phyloP scores from a whole-genome alignment of 2,113 vertebrate species.

The Plecotus auritus region DNA sequence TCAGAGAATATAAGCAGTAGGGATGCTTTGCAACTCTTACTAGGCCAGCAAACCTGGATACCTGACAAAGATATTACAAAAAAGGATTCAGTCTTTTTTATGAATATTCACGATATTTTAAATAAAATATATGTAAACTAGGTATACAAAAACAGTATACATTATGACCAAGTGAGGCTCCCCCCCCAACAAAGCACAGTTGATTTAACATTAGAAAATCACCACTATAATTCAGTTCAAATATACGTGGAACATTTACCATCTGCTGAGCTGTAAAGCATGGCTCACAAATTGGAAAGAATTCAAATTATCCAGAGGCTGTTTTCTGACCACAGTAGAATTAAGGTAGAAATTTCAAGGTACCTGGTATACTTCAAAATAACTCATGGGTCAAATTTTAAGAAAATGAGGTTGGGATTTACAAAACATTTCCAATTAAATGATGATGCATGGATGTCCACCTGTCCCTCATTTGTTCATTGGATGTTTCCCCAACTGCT shows the following conservation, averaged over 20 bases:
- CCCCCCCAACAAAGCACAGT: not conserved
- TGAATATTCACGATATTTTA: not conserved
- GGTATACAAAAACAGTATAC: not conserved
- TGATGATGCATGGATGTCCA: not conserved
- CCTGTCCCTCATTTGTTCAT: not conserved
- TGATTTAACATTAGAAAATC: not conserved
- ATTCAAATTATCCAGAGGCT: not conserved
- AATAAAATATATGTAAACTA: not conserved
- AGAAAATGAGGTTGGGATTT: not conserved
- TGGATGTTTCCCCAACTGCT: not conserved
- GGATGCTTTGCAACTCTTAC: not conserved
- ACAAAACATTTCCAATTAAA: not conserved
- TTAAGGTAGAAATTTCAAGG: not conserved
- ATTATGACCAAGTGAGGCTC: not conserved
- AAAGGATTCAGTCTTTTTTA: not conserved
- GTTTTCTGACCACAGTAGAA: not conserved
- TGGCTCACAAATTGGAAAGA: not conserved
- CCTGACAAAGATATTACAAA: not conserved
- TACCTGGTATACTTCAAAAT: not conserved
- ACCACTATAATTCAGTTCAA: not conserved
- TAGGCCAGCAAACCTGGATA: not conserved
- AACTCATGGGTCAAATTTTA: not conserved
- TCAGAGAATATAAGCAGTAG: not conserved
- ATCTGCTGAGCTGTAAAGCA: not conserved
- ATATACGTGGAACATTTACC: not conserved